A percentile compares a stretch with the other conserved stretches of the same genome.
These are phyloP conservation scores for Takifugu rubripes DNA, from an alignment of 2,797 vertebrate genomes.

Conservation along the genomic window DNA sequence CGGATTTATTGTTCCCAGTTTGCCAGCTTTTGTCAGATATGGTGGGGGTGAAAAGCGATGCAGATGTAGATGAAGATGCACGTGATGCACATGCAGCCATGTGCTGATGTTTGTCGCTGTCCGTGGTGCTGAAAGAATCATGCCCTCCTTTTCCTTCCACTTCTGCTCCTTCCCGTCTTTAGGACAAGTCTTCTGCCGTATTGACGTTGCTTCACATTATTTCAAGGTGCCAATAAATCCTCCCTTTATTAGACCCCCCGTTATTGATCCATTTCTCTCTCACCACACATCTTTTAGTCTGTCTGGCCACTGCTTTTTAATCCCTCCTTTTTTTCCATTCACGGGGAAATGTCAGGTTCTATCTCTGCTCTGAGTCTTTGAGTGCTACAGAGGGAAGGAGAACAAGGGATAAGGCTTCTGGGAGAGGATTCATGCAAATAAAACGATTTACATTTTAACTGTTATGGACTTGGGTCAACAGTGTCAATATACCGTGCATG, in stretches of 20 bases:
- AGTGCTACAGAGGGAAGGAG: neutral
- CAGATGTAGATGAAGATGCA: slow-evolving; percentile 35
- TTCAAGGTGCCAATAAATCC: slow-evolving; percentile 66
- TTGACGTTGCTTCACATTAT: slow-evolving; percentile 62
- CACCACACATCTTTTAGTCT: slow-evolving; percentile 46
- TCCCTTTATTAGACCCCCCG: slow-evolving; percentile 54
- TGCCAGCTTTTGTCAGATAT: no score
- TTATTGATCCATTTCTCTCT: slow-evolving; percentile 57
- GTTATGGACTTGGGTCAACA: slow-evolving; percentile 3
- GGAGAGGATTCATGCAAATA: slow-evolving; percentile 27
- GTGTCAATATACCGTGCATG: slow-evolving; percentile 10
- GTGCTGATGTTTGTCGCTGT: slow-evolving; percentile 42
- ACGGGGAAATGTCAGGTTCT: slow-evolving; percentile 59
- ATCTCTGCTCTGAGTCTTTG: slow-evolving; percentile 33
- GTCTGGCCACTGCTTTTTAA: slow-evolving; percentile 34
- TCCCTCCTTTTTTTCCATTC: slow-evolving; percentile 43
- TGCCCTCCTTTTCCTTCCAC: slow-evolving; percentile 10
- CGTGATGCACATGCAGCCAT: slow-evolving; percentile 35
- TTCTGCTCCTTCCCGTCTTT: slow-evolving; percentile 23
- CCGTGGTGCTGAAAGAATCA: slow-evolving; percentile 59
- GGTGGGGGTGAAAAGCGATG: slow-evolving; percentile 21
- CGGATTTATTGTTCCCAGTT: no score
- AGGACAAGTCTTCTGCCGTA: slow-evolving; percentile 54
- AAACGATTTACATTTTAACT: slow-evolving; percentile 41
- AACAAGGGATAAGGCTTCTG: neutral